phyloP scores from a whole-genome alignment of 1,140 invertebrate genomes.

The Globodera ellingtonae region DNA sequence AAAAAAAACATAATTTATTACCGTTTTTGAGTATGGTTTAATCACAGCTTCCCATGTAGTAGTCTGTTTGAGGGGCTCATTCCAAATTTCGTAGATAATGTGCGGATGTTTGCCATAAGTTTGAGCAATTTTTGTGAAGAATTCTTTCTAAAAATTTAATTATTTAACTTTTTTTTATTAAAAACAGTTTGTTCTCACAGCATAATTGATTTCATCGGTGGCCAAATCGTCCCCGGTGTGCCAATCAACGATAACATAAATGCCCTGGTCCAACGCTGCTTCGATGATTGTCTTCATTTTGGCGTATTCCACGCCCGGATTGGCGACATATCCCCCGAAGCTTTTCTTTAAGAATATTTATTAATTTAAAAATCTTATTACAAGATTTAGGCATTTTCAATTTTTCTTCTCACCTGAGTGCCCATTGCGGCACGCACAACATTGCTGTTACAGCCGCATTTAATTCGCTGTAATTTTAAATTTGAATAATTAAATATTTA shows the following conservation, averaged over 20 bases:
- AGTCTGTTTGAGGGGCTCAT: slow-evolving; percentile 10
- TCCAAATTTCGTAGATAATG: slow-evolving; percentile 33
- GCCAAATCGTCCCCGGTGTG: slow-evolving; percentile 26
- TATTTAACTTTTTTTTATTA: not conserved
- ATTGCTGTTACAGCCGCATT: slow-evolving; percentile 25
- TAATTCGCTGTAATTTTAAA: slow-evolving; percentile 8
- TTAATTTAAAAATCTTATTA: too few species aligned
- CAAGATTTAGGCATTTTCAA: too few species aligned
- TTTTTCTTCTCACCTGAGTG: not conserved
- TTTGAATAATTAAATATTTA: not conserved
- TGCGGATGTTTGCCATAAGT: slow-evolving; percentile 21
- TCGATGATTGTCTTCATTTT: slow-evolving; percentile 25
- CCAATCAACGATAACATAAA: slow-evolving; percentile 35
- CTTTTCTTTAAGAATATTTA: too few species aligned
- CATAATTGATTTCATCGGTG: slow-evolving; percentile 14
- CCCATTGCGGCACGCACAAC: slow-evolving; percentile 32
- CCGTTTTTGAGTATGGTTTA: slow-evolving; percentile 18
- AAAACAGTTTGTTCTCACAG: not conserved
- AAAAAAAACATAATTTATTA: not conserved
- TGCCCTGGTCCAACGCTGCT: slow-evolving; percentile 24
- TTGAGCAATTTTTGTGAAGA: slow-evolving; percentile 34
- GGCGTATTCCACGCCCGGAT: slow-evolving; percentile 9
- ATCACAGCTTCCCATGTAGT: not conserved
- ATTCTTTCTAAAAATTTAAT: slow-evolving; percentile 5
- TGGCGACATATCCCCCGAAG: slow-evolving; percentile 18